Percentiles rank a stretch among this genome's conserved stretches.
Evolutionary conservation across 2,113 vertebrate species (phyloP).

Genomic region (Ailurus styani): DNA sequence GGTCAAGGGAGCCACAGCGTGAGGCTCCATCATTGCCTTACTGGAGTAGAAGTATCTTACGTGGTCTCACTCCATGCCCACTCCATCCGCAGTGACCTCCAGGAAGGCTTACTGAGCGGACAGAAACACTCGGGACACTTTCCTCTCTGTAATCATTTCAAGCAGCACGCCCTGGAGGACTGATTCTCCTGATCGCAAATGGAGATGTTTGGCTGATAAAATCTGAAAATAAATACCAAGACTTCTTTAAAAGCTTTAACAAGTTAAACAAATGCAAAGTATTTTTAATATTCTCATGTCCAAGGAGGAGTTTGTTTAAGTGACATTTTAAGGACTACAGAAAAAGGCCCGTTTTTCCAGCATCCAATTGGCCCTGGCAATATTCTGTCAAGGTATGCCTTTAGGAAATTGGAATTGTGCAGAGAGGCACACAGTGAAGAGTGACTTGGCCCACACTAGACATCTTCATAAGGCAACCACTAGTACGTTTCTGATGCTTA

Average conservation of each 20-base stretch:
- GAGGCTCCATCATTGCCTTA: accelerated
- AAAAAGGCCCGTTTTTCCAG: neutral
- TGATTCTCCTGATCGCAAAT: neutral
- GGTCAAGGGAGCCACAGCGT: no score
- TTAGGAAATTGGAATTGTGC: neutral
- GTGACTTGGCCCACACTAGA: neutral
- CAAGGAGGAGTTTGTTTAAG: neutral
- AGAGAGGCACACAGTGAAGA: neutral
- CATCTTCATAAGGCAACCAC: neutral
- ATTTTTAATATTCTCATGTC: neutral
- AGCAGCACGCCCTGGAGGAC: neutral
- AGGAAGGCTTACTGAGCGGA: neutral
- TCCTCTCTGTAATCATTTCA: neutral
- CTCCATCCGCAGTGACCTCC: neutral
- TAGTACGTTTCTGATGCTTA: neutral
- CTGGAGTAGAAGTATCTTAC: neutral
- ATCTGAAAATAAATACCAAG: neutral
- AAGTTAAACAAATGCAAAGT: constrained; percentile 4
- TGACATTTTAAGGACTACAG: neutral
- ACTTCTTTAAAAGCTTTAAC: neutral
- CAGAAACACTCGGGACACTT: neutral
- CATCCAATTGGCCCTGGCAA: neutral
- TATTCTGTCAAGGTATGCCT: neutral
- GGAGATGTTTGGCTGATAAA: neutral
- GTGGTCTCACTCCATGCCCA: accelerated